Conservation (phyloP, 2,113 vertebrate species). For the Oriolus oriolus region DNA sequence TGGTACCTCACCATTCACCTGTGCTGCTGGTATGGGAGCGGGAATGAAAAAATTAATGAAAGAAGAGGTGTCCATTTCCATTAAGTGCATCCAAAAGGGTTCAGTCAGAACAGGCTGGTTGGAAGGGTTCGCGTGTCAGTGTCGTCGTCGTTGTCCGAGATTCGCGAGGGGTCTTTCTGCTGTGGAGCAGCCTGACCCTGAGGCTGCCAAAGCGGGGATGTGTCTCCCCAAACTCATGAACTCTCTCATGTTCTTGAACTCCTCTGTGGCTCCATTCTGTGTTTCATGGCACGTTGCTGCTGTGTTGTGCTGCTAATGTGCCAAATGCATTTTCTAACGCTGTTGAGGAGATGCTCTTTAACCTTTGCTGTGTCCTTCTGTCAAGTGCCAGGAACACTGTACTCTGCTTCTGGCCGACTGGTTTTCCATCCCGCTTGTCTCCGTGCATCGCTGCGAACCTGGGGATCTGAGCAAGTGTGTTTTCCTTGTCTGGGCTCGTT, state of each 20-base stretch:
- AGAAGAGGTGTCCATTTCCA: not conserved
- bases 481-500: not conserved
- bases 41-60: not conserved
- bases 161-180: not conserved
- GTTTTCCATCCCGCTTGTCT: not conserved
- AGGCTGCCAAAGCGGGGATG: not conserved
- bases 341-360: not conserved
- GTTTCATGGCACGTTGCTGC: not conserved
- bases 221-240: not conserved
- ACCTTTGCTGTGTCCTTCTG: not conserved
- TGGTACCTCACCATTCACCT: not conserved
- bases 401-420: not conserved
- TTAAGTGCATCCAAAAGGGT: not conserved
- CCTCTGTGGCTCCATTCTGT: rapidly evolving
- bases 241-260: not conserved
- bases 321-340: not conserved
- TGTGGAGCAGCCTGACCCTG: not conserved
- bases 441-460: rapidly evolving
- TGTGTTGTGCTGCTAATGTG: not conserved
- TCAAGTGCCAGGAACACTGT: not conserved
- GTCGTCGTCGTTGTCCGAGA: rapidly evolving
- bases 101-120: not conserved
- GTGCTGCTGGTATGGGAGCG: not conserved
- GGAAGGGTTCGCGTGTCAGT: not conserved
- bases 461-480: not conserved